These are phyloP conservation scores for Oscarella lobularis DNA, from an alignment of 37 sponge, comb jelly and placozoan species.

Conservation along the genomic window DNA sequence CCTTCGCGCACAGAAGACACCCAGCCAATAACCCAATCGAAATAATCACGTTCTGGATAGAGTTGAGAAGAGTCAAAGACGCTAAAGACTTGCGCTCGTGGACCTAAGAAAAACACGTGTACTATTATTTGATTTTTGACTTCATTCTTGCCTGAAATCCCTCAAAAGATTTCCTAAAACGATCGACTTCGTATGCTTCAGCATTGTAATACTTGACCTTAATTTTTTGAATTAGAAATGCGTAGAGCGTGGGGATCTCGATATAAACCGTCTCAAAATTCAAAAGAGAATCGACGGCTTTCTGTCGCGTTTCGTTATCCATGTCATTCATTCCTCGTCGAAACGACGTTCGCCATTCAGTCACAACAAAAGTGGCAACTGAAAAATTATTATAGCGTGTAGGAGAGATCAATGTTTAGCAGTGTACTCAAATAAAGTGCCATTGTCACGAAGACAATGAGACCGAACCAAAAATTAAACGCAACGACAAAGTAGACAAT, in stretches of 20 bases:
- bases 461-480: slow-evolving; percentile 95
- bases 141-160: slow-evolving; percentile 10
- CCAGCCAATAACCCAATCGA: slow-evolving; percentile 67
- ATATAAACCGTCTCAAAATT: slow-evolving; percentile 99
- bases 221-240: too few relatives aligned
- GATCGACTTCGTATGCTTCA: slow-evolving; percentile 77
- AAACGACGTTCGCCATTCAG: slow-evolving; percentile 90
- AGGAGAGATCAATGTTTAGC: too few relatives aligned
- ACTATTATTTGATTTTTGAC: too few relatives aligned
- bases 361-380: slow-evolving; percentile 77
- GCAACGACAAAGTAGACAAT: slow-evolving; percentile 89
- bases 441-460: slow-evolving; percentile 94
- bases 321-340: slow-evolving; percentile 85
- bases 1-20: slow-evolving; percentile 78
- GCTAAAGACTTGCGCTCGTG: slow-evolving; percentile 68
- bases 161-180: slow-evolving; percentile 18
- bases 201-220: slow-evolving; percentile 83
- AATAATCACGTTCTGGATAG: slow-evolving; percentile 75
- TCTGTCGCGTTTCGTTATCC: slow-evolving; percentile 67
- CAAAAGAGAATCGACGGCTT: slow-evolving; percentile 89
- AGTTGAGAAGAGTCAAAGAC: slow-evolving; percentile 56
- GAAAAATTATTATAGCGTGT: too few relatives aligned
- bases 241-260: too few relatives aligned
- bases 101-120: slow-evolving; percentile 17
- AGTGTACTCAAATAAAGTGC: too few relatives aligned